Percentiles rank a stretch among this genome's conserved stretches.
Evolutionary conservation across 2,113 vertebrate genomes (phyloP).

Genomic region (Serinus canaria): DNA sequence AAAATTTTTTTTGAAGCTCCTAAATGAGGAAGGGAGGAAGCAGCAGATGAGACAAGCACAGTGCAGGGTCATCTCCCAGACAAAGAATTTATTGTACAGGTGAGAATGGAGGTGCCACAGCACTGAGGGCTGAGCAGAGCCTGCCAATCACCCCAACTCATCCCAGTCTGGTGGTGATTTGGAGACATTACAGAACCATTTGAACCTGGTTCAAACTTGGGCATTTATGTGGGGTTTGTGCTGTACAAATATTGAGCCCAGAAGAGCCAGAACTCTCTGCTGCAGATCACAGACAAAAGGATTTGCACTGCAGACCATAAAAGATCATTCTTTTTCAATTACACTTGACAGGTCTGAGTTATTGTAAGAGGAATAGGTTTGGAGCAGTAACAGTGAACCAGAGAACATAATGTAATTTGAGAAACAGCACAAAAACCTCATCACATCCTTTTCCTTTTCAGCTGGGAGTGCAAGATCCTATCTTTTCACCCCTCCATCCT

Average conservation of each 20-base stretch:
- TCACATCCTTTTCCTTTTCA: not conserved
- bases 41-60: not conserved
- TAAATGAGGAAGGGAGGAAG: not conserved
- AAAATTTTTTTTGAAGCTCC: not conserved
- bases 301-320: not conserved
- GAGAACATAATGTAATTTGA: not conserved
- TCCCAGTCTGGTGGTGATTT: not conserved
- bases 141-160: not conserved
- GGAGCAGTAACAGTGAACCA: not conserved
- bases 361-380: not conserved
- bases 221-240: not conserved
- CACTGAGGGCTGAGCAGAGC: not conserved
- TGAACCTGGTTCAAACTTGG: not conserved
- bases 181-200: not conserved
- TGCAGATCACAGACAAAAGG: not conserved
- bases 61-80: not conserved
- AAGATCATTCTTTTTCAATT: conserved; percentile 16
- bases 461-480: not conserved
- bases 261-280: not conserved
- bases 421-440: not conserved
- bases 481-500: not conserved
- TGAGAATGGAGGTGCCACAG: not conserved
- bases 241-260: not conserved
- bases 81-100: not conserved
- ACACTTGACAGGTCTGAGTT: not conserved